Conservation (phyloP, 2,797 vertebrate genomes). For the Gymnoscopelus microlampas region DNA sequence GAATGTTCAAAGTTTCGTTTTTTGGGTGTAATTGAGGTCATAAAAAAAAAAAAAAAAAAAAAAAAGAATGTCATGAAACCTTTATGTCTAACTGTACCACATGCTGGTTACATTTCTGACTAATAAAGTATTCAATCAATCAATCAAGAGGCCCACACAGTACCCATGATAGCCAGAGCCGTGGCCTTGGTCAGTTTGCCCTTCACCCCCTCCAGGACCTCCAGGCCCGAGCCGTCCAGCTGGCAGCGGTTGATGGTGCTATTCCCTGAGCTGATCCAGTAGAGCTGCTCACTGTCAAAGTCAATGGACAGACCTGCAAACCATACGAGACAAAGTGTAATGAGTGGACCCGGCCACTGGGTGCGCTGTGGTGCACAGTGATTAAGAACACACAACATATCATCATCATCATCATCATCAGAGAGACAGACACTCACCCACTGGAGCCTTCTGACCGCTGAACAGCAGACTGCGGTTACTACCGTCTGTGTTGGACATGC, state of each 20-base stretch:
- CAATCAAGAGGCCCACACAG: background rate
- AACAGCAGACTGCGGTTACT: constrained; percentile 90
- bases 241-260: constrained; percentile 92
- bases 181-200: constrained; percentile 92
- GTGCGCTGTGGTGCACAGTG: constrained; percentile 11
- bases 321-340: constrained; percentile 20
- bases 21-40: too few relatives aligned
- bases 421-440: constrained; percentile 81
- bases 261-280: constrained; percentile 96
- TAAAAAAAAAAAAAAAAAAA: too few relatives aligned
- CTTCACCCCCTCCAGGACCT: constrained; percentile 85
- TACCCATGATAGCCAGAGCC: constrained; percentile 96
- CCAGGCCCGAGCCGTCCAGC: constrained; percentile 88
- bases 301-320: constrained; percentile 91
- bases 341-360: constrained; percentile 28
- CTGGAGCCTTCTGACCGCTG: constrained; percentile 89
- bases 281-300: constrained; percentile 88
- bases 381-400: too few relatives aligned
- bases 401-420: too few relatives aligned
- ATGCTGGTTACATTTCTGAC: too few relatives aligned
- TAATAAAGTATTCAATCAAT: too few relatives aligned
- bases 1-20: too few relatives aligned
- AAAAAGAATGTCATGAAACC: too few relatives aligned
- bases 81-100: too few relatives aligned
- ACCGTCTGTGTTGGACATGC: constrained; percentile 95